Base-by-base conservation (phyloP, 1,140 invertebrate genomes). In the Drosophila takahashii region DNA sequence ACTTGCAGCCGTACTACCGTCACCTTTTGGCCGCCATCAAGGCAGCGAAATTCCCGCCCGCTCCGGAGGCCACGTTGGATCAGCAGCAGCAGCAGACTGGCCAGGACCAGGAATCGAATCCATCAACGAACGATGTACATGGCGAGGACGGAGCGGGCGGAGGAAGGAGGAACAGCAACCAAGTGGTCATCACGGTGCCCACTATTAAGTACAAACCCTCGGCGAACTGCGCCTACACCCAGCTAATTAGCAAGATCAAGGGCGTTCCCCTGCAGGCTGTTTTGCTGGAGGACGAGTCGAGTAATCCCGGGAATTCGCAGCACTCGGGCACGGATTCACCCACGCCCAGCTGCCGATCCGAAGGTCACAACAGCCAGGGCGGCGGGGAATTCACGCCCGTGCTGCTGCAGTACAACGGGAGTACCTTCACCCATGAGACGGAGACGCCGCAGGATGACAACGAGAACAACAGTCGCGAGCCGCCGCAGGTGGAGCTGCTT, bases 1-100 rank as follows among this genome's bases (percentile, higher is more conserved):
- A 93, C 0, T 93, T 99, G 15, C 95, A 99, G 93, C 95, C 95
- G 1, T 99, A 99, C 93, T 99, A 99, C 92, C 96, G 96, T 75
- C 95, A 96, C 90, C 91, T 99, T 1, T 93, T 98, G 16, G 93
- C 93, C 10, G 94, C 96, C 6, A 97, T 99, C 51, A 97, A 98
- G 91, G 94, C 94, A 75, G 96, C 96, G 37, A 95, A 95, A 81
- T 98, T 97, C 90, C 94, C 95, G 65, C 92, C 78, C 0, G 41
- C 64, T 0, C 39, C 36, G 0, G 65, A 66, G 7, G 90, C 34
- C 92, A 94, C 90, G 1, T n/a, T 37, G 8, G 44, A 72, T 6
- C 50, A 45, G 42, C 59, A 50, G 39, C 50, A 45, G 42, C 59
- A 50, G 39, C 44, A 29, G 22, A 22, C 22, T 18, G 1, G 27